Evolutionary conservation across 2,888 invertebrate species (phyloP).

Genomic region (Leptinotarsa rubiginosa): DNA sequence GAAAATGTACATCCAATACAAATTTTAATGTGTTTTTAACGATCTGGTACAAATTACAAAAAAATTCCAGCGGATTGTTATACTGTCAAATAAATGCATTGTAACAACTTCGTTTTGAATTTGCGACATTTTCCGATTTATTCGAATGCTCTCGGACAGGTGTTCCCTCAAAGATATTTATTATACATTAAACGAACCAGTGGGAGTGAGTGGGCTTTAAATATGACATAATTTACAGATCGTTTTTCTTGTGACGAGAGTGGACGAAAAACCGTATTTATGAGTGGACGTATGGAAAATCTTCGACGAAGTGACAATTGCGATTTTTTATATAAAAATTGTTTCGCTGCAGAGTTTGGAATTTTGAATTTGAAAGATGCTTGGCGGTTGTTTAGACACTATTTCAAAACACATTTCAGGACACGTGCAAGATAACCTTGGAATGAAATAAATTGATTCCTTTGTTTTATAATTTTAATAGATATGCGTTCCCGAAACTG

Average conservation of each 20-base stretch:
- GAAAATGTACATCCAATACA: not conserved
- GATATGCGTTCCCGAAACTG: too few relatives aligned
- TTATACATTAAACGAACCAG: slow-evolving; percentile 10
- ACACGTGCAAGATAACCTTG: too few relatives aligned
- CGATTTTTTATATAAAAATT: not conserved
- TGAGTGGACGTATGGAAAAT: not conserved
- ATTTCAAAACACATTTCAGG: too few relatives aligned
- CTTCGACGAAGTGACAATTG: not conserved
- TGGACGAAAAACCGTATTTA: not conserved
- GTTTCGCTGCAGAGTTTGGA: not conserved
- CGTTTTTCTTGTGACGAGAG: not conserved
- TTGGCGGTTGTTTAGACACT: too few relatives aligned
- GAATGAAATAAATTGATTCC: too few relatives aligned
- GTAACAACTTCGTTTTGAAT: not conserved
- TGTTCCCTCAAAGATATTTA: not conserved
- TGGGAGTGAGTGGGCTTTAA: slow-evolving; percentile 13
- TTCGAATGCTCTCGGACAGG: slow-evolving; percentile 3
- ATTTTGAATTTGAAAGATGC: not conserved
- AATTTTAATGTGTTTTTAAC: not conserved
- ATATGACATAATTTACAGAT: slow-evolving; percentile 9
- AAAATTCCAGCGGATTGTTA: not conserved
- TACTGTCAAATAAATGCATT: slow-evolving; percentile 2
- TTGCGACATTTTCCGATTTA: not conserved
- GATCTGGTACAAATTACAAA: not conserved
- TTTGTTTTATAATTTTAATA: too few relatives aligned